phyloP scores from a whole-genome alignment of 2,797 vertebrate genomes.

The Etheostoma perlongum region DNA sequence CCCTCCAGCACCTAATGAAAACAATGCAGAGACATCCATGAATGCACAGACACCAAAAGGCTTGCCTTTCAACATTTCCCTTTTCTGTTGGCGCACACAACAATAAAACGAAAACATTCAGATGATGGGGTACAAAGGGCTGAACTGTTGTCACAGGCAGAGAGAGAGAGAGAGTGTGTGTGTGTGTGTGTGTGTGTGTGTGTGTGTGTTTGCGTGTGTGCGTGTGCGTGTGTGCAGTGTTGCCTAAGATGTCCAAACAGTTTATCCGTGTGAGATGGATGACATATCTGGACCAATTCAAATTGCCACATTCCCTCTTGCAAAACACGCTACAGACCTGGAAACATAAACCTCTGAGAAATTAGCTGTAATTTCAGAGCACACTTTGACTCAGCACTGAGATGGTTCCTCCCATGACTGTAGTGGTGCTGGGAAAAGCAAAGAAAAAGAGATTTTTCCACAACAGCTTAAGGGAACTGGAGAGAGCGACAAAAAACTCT shows the following conservation, averaged over 20 bases:
- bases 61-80: constrained; percentile 27
- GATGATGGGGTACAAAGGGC: constrained; percentile 34
- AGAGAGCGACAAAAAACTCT: constrained; percentile 22
- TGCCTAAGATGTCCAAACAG: constrained; percentile 71
- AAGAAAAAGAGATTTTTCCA: constrained; percentile 19
- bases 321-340: constrained; percentile 56
- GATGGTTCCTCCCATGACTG: constrained; percentile 50
- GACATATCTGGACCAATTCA: constrained; percentile 58
- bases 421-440: constrained; percentile 29
- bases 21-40: constrained; percentile 35
- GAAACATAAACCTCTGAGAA: constrained; percentile 60
- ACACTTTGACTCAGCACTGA: constrained; percentile 57
- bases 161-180: constrained; percentile 8
- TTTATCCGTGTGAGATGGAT: constrained; percentile 66
- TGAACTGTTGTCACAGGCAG: constrained; percentile 47
- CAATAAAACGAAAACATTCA: constrained; percentile 52
- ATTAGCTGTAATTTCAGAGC: constrained; percentile 44
- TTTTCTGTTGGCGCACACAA: constrained; percentile 22
- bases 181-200: constrained; percentile 25
- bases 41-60: constrained; percentile 37
- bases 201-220: constrained; percentile 32
- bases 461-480: constrained; percentile 25
- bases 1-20: constrained; percentile 36
- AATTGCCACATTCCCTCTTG: constrained; percentile 63
- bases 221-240: constrained; percentile 31